These are phyloP conservation scores for Harpalus rubripes DNA, from an alignment of 2,888 invertebrate genomes.

Conservation along the genomic window DNA sequence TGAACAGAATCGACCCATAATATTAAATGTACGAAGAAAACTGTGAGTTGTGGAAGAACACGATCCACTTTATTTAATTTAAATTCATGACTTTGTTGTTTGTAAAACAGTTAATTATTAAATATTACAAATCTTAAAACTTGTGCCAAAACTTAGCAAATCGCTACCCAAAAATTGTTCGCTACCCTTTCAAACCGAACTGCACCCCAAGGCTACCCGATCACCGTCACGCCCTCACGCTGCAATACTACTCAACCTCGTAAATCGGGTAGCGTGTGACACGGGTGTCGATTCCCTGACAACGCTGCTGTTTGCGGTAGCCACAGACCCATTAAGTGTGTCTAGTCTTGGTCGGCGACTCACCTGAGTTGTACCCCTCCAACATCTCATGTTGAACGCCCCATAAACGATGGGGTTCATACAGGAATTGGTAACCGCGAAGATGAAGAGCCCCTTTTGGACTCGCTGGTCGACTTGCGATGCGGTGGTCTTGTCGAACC, in stretches of 20 bases:
- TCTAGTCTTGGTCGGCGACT: constrained; percentile 75
- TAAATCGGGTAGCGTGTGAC: constrained; percentile 30
- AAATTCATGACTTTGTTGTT: no score
- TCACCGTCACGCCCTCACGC: constrained; percentile 24
- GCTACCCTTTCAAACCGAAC: not conserved
- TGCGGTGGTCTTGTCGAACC: constrained; percentile 88
- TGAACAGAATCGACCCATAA: no score
- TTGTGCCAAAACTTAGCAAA: no score
- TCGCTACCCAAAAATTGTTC: not conserved
- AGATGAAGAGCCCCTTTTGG: constrained; percentile 92
- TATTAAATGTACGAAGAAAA: no score
- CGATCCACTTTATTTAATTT: no score
- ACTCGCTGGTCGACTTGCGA: constrained; percentile 85
- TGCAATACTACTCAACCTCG: constrained; percentile 10
- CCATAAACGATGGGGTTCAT: constrained; percentile 98
- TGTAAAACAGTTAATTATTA: no score
- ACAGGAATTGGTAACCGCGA: constrained; percentile 97
- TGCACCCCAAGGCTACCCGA: constrained; percentile 17
- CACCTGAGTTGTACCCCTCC: constrained; percentile 75
- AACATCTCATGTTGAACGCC: constrained; percentile 87
- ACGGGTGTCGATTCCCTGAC: constrained; percentile 71
- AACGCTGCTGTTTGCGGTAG: constrained; percentile 66
- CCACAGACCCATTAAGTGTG: constrained; percentile 70
- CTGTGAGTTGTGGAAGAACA: no score
- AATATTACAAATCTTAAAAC: no score